Base-by-base conservation (phyloP, 2,888 invertebrate genomes). In the Syrphus vitripennis region DNA sequence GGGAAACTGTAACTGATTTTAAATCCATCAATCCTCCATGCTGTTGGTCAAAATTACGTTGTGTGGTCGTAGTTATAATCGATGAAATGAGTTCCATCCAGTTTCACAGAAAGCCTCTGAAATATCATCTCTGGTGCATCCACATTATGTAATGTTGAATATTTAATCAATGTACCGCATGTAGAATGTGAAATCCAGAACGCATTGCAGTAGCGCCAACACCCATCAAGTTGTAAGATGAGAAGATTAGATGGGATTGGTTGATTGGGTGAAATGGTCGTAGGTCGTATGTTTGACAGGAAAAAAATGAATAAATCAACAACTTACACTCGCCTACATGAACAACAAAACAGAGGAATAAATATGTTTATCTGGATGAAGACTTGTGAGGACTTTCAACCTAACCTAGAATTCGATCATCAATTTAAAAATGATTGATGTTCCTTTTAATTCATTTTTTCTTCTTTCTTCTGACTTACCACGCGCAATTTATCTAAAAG, bases 351-450 rank as follows among this genome's bases (percentile, higher is more conserved):
- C 1, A 53, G 9, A 16, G 6, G 31, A 55, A 55, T 55, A 29
- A 29, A n/a, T 53, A 21, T 26, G 14, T 55, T 55, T 16, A 55
- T 29, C 29, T 16, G 16, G n/a, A 14, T 29, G 6, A 53, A n/a
- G 55, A 31, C 29, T 12, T 55, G 9, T 10, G 9, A 24, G 3
- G 24, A 12, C n/a, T 48, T 48, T 48, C 48, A 10, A 9, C 12
- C 12, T 34, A 10, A n/a, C 34, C 6, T 21, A 24, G 12, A 21
- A 50, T 29, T 55, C 55, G 29, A 31, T 55, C 29, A 29, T 55
- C 29, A 55, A 55, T 55, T 55, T 55, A 5, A 55, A n/a, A 55
- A 55, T 55, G 55, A 55, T 55, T 55, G 29, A 55, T 55, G 29
- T 55, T 55, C 10, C 2, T 55, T 16, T 53, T 29, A 53, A 16